Evolutionary conservation across 2,113 vertebrate genomes (phyloP).

Genomic region (Hypocryptadius cinnamomeus): DNA sequence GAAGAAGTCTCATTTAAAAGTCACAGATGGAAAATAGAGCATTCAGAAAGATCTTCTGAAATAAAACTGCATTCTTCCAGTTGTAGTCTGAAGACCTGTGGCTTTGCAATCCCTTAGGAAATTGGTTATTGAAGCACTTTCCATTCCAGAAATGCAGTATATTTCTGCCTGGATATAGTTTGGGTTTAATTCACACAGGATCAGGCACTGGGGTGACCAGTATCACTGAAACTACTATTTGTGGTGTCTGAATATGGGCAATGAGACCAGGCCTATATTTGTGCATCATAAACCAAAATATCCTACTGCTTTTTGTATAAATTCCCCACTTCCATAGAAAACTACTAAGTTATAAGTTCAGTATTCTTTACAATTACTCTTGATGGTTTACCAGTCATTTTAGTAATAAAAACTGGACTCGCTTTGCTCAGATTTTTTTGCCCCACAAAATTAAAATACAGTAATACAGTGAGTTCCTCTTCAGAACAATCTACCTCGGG

Average conservation of each 20-base stretch:
- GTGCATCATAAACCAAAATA: neutral
- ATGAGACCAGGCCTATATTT: neutral
- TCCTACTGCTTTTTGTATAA: neutral
- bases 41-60: neutral
- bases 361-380: neutral
- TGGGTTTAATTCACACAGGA: neutral
- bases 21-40: neutral
- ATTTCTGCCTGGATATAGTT: neutral
- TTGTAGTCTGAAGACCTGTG: neutral
- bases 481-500: neutral
- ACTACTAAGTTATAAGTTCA: neutral
- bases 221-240: neutral
- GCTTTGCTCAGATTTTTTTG: neutral
- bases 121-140: neutral
- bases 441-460: neutral
- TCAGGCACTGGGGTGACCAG: fast-evolving
- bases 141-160: neutral
- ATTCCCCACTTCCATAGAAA: neutral
- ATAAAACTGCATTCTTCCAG: neutral
- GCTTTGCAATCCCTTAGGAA: neutral
- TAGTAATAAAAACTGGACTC: neutral
- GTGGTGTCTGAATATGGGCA: neutral
- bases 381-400: neutral
- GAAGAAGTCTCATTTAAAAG: neutral
- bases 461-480: neutral